A percentile compares a stretch with the other conserved stretches of the same genome.
Conservation (phyloP, 2,888 invertebrate genomes). For the Steromphala cineraria region DNA sequence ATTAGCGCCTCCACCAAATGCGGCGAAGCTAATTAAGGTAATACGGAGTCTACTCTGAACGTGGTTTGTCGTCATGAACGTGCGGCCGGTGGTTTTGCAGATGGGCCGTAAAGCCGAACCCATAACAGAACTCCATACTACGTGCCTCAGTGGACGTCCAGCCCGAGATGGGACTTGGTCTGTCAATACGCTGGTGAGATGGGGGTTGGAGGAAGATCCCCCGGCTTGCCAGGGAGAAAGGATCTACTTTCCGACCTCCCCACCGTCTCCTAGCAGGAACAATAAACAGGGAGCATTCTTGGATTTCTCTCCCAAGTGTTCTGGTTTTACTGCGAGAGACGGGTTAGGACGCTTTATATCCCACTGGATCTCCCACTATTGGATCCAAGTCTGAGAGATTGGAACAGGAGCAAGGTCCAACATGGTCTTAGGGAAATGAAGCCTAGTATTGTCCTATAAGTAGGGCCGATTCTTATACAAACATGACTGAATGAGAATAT, state of each 20-base stretch:
- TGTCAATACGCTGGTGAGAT: neutral
- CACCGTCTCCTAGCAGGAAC: neutral
- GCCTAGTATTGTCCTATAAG: too few species aligned
- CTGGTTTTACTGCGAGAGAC: neutral
- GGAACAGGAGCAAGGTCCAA: too few species aligned
- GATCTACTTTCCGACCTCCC: neutral
- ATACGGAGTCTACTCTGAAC: constrained; percentile 4
- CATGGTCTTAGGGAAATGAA: too few species aligned
- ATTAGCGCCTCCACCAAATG: constrained; percentile 28
- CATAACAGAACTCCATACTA: neutral
- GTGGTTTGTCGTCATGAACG: neutral
- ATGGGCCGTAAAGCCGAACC: constrained; percentile 16
- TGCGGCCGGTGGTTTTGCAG: neutral
- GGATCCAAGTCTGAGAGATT: too few species aligned
- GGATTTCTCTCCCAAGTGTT: neutral
- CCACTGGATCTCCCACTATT: too few species aligned
- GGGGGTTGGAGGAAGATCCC: neutral
- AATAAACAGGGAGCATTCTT: constrained; percentile 1
- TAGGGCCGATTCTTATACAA: too few species aligned
- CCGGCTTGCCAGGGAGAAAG: neutral
- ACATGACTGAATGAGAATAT: too few species aligned
- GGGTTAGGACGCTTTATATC: too few species aligned
- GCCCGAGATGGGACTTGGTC: neutral
- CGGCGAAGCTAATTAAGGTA: constrained; percentile 22
- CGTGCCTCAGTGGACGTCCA: neutral